phyloP scores from a whole-genome alignment of 2,888 invertebrate genomes.

The Zygothrica quintamaculata region DNA sequence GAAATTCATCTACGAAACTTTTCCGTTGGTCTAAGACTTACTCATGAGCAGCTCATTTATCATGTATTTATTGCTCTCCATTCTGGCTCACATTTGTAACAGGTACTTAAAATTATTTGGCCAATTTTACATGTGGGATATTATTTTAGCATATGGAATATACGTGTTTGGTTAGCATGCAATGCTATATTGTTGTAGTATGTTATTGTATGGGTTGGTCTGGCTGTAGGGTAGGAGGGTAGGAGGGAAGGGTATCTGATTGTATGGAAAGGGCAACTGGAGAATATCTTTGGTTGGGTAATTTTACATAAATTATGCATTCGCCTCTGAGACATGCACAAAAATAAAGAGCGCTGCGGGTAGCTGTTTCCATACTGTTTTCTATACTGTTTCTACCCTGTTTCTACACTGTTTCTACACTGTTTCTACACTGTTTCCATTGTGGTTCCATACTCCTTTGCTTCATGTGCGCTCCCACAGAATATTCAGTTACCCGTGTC shows the following conservation, averaged over 20 bases:
- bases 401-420: no score
- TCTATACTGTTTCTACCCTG: no score
- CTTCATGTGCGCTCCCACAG: no score
- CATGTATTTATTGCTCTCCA: conserved; percentile 59
- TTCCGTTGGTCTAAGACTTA: background rate
- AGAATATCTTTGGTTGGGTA: conserved; percentile 44
- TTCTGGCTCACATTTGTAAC: conserved; percentile 11
- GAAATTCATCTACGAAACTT: background rate
- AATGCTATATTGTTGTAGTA: no score
- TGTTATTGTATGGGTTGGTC: background rate
- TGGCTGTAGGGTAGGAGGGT: no score
- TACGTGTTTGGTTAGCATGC: background rate
- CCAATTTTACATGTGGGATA: conserved; percentile 60
- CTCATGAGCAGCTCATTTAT: conserved; percentile 41
- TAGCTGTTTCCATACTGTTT: conserved; percentile 32
- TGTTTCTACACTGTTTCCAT: no score
- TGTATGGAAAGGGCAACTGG: no score
- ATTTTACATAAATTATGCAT: conserved; percentile 77
- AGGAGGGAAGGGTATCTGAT: no score
- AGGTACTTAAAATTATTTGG: conserved; percentile 55
- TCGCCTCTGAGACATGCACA: conserved; percentile 62
- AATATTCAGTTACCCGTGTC: conserved; percentile 4
- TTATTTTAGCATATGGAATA: conserved; percentile 18
- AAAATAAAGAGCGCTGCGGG: conserved; percentile 54
- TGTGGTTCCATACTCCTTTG: no score